phyloP scores from a whole-genome alignment of 2,888 invertebrate genomes.

The Drosophila emarginata region DNA sequence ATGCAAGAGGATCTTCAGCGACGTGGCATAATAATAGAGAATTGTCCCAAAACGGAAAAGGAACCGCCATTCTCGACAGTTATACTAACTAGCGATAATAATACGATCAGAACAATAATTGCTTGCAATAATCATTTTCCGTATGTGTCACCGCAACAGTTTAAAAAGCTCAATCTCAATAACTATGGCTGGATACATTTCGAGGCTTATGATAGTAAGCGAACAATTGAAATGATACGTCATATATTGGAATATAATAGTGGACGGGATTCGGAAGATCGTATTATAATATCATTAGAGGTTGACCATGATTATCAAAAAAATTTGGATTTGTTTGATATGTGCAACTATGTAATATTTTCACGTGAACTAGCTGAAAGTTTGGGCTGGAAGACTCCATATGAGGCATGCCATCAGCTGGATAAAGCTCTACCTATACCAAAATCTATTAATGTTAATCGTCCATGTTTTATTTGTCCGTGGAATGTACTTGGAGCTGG shows the following conservation, averaged over 20 bases:
- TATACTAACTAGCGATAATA: slow-evolving; percentile 82
- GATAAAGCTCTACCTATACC: slow-evolving; percentile 71
- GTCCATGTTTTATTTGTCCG: slow-evolving; percentile 80
- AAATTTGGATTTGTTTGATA: slow-evolving; percentile 70
- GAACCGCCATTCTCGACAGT: slow-evolving; percentile 85
- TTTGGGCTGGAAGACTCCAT: slow-evolving; percentile 83
- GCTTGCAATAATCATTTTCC: slow-evolving; percentile 83
- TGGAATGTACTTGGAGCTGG: slow-evolving; percentile 82
- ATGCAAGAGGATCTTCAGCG: slow-evolving; percentile 21
- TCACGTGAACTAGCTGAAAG: slow-evolving; percentile 85
- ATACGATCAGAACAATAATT: slow-evolving; percentile 84
- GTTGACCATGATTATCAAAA: slow-evolving; percentile 84
- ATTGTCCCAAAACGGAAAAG: slow-evolving; percentile 30
- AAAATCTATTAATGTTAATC: slow-evolving; percentile 60
- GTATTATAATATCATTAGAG: slow-evolving; percentile 85
- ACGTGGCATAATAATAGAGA: slow-evolving; percentile 5
- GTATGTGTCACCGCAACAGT: slow-evolving; percentile 82
- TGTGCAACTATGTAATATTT: slow-evolving; percentile 85
- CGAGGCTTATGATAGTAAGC: slow-evolving; percentile 83
- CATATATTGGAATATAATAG: slow-evolving; percentile 83
- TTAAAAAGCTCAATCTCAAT: slow-evolving; percentile 83
- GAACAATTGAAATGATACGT: slow-evolving; percentile 84
- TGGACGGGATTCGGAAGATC: slow-evolving; percentile 28
- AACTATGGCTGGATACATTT: slow-evolving; percentile 87
- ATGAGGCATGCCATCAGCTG: slow-evolving; percentile 83